Conservation (phyloP, 2,888 invertebrate species). For the Nomada lathburiana region DNA sequence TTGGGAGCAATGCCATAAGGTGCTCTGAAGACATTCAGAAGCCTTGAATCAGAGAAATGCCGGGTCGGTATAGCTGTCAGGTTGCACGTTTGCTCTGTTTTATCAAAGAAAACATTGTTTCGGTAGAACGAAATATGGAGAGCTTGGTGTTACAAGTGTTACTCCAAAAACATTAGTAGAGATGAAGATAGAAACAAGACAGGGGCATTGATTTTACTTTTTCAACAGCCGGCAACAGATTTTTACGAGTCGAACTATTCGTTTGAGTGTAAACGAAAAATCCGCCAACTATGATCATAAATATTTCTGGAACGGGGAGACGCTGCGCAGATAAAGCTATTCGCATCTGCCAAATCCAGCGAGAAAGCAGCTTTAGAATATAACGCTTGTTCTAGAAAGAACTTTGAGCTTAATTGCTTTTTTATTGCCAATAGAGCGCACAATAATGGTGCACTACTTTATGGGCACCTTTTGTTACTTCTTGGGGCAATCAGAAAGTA, state of each 20-base stretch:
- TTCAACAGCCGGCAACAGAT: slow-evolving; percentile 5
- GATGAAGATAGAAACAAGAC: not conserved
- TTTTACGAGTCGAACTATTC: not conserved
- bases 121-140: not conserved
- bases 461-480: not conserved
- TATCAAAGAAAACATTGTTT: slow-evolving; percentile 39
- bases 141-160: slow-evolving; percentile 3
- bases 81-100: not conserved
- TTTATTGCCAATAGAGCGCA: not conserved
- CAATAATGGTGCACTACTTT: too few relatives aligned
- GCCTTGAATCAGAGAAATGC: slow-evolving; percentile 16
- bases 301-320: not conserved
- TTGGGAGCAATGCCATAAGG: slow-evolving; percentile 10
- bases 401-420: not conserved
- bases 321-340: not conserved
- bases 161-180: not conserved
- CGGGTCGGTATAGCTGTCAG: not conserved
- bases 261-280: not conserved
- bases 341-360: not conserved
- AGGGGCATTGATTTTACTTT: not conserved
- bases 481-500: not conserved
- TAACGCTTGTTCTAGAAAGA: not conserved
- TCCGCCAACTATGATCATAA: not conserved
- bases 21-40: not conserved
- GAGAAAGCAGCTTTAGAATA: not conserved